Conservation (phyloP, 30 jellyfish, hydroid and myxozoan species). For the Rhopilema esculentum region DNA sequence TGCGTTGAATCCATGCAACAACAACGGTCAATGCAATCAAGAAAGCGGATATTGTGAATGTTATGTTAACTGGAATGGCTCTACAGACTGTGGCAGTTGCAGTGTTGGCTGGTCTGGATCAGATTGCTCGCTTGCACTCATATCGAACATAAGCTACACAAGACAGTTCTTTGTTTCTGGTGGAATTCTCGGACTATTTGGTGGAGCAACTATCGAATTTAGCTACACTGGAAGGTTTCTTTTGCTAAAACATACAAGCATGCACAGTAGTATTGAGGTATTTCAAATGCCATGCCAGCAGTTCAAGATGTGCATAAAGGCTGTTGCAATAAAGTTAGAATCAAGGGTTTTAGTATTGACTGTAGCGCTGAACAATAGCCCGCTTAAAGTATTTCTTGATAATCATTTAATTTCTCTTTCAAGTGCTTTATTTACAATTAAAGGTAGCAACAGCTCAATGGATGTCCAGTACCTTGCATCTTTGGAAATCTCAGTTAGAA, state of each 20-base stretch:
- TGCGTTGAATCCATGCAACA: conserved; percentile 46
- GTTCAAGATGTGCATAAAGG: conserved; percentile 42
- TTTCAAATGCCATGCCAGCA: conserved; percentile 44
- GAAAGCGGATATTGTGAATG: conserved; percentile 45
- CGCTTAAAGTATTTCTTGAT: conserved; percentile 15
- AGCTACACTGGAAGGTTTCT: conserved; percentile 40
- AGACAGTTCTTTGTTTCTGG: conserved; percentile 14
- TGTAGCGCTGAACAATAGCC: conserved; percentile 17
- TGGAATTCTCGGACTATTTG: conserved; percentile 27
- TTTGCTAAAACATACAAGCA: conserved; percentile 20
- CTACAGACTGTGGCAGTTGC: conserved; percentile 55
- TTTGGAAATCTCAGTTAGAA: conserved; percentile 1
- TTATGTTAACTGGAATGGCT: conserved; percentile 64
- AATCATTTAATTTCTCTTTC: conserved; percentile 4
- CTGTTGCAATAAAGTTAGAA: conserved; percentile 31
- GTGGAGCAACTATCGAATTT: conserved; percentile 50
- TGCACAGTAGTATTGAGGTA: conserved; percentile 35
- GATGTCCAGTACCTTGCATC: conserved; percentile 14
- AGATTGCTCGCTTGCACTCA: conserved; percentile 55
- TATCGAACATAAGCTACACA: background rate
- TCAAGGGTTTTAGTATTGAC: conserved; percentile 18
- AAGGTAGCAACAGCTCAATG: conserved; percentile 17
- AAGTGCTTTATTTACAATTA: background rate
- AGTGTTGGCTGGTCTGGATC: conserved; percentile 53
- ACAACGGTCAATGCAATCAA: conserved; percentile 38